phyloP scores from a whole-genome alignment of 2,113 vertebrate genomes.

The Strigops habroptila region DNA sequence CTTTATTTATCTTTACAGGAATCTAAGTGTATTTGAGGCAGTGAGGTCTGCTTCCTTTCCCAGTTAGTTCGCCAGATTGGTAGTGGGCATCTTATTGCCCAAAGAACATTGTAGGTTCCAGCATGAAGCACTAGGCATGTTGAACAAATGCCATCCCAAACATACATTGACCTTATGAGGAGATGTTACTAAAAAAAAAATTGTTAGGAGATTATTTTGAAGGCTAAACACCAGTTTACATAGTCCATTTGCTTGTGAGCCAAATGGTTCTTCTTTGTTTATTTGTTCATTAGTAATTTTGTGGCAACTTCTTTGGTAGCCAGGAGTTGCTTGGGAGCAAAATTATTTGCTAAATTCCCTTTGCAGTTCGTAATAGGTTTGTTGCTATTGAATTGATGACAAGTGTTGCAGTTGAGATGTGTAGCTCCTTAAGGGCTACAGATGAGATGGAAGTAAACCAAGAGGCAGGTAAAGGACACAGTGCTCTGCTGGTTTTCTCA shows the following conservation, averaged over 20 bases:
- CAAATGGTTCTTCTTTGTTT: background rate
- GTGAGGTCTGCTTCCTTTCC: background rate
- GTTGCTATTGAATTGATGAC: background rate
- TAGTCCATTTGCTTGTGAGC: background rate
- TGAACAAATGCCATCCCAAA: background rate
- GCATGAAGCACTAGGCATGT: background rate
- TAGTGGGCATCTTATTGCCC: background rate
- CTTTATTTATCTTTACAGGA: background rate
- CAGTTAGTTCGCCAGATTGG: background rate
- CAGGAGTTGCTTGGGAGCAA: background rate
- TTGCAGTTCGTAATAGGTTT: background rate
- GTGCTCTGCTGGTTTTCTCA: background rate
- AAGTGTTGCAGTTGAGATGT: background rate
- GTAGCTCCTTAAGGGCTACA: background rate
- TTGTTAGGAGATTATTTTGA: background rate
- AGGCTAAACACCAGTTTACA: background rate
- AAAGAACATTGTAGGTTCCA: background rate
- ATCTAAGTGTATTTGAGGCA: background rate
- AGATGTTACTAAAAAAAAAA: background rate
- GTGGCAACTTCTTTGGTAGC: background rate
- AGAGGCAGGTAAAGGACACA: background rate
- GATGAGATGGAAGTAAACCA: background rate
- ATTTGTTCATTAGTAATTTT: background rate
- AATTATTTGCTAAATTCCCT: background rate
- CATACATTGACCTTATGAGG: background rate